A percentile compares a stretch with the other conserved stretches of the same genome.
Conservation (phyloP, 2,888 invertebrate genomes). For the Xylophagus ater region DNA sequence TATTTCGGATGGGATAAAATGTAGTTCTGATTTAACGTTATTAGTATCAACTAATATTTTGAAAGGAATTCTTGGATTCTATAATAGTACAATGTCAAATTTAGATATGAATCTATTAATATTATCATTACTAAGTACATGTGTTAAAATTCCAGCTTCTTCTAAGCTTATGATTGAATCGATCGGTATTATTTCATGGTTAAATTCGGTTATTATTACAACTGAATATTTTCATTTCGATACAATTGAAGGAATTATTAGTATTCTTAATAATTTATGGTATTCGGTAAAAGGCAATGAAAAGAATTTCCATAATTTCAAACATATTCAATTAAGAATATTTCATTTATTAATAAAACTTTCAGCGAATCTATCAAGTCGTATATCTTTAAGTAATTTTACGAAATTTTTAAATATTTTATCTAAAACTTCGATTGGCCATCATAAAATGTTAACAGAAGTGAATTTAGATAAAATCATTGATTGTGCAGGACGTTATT, state of each 20-base stretch:
- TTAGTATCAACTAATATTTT: slow-evolving; percentile 62
- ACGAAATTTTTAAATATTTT: slow-evolving; percentile 32
- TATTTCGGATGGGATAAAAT: slow-evolving; percentile 63
- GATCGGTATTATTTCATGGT: slow-evolving; percentile 62
- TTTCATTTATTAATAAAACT: slow-evolving; percentile 28
- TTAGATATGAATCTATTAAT: slow-evolving; percentile 51
- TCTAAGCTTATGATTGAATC: slow-evolving; percentile 53
- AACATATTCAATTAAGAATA: slow-evolving; percentile 26
- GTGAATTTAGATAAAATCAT: slow-evolving; percentile 27
- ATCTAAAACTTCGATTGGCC: slow-evolving; percentile 25
- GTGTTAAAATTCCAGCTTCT: slow-evolving; percentile 53
- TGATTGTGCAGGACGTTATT: slow-evolving; percentile 28
- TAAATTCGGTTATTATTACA: slow-evolving; percentile 38
- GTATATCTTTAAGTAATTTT: slow-evolving; percentile 27
- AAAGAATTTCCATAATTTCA: slow-evolving; percentile 26
- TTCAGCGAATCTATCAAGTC: slow-evolving; percentile 29
- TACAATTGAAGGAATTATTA: slow-evolving; percentile 34
- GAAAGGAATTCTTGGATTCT: slow-evolving; percentile 65
- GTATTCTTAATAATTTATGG: slow-evolving; percentile 35
- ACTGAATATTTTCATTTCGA: slow-evolving; percentile 37
- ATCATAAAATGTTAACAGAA: slow-evolving; percentile 21
- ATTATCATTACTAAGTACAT: slow-evolving; percentile 50
- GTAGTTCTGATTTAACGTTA: slow-evolving; percentile 60
- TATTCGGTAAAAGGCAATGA: slow-evolving; percentile 29
- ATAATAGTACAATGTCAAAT: slow-evolving; percentile 52